Base-by-base conservation (phyloP, 2,888 invertebrate genomes). In the Cheilosia pagana region DNA sequence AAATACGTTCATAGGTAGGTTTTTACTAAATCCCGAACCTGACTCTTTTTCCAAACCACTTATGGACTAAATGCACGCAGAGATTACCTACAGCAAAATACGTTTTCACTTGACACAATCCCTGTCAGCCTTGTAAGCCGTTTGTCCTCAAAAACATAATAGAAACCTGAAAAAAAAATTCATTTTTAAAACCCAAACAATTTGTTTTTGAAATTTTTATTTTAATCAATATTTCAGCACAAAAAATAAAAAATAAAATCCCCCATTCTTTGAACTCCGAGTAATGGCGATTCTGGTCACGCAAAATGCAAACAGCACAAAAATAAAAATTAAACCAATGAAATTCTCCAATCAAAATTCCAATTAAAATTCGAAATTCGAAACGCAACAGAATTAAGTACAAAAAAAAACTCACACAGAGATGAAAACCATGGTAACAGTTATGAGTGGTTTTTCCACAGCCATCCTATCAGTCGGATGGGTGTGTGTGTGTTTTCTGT, bases 301-400 rank as follows among this genome's bases (percentile, higher is more conserved):
- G 57, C 16, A 63, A 25, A 55, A 39, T 2, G 48, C 41, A 63
- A 57, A 71, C 31, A 65, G 71, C 41, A 55, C 0, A 45, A 74
- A 43, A 21, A 57, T 2, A 48, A 28, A 28, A 45, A 41, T 41
- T 35, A 43, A 55, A 82, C 67, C 81, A 81, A 76, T 81, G 65
- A 81, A 82, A 82, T 72, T 72, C 82, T 79, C 83, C 79, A 83
- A 79, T 83, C 83, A 83, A 83, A 83, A 79, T 79, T 79, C 83
- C 83, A 83, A 83, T 83, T 83, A 83, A 83, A 78, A 83, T 74
- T 83, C 68, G 60, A 76, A 68, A 68, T 68, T 68, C 68, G 62
- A 83, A 83, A 79, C 55, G 83, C 79, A 79, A 83, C 68, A 59
- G 14, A 65, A 59, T 23, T 48, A 28, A 41, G 57, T 43, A 57